Evolutionary conservation across 1,140 invertebrate genomes (phyloP).

Genomic region (Bemisia tabaci): DNA sequence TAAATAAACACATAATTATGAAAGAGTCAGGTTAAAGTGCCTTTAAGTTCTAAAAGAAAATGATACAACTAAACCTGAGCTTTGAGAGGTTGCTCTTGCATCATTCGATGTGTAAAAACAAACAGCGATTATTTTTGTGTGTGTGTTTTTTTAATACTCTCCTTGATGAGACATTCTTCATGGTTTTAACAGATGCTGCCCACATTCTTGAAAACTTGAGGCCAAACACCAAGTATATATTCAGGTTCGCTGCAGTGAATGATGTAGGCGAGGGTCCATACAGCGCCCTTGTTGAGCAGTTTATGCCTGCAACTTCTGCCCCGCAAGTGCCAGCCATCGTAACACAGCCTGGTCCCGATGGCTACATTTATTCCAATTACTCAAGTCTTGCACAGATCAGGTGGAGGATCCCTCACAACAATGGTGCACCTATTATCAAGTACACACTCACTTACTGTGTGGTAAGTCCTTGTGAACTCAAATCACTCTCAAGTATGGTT

Average conservation of each 20-base stretch:
- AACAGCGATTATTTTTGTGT: too few species aligned
- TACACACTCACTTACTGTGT: constrained; percentile 69
- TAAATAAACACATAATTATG: too few species aligned
- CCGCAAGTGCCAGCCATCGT: constrained; percentile 42
- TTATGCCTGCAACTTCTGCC: constrained; percentile 38
- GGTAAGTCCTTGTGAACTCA: constrained; percentile 48
- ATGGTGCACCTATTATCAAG: constrained; percentile 71
- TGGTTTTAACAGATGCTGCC: constrained; percentile 28
- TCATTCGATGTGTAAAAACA: too few species aligned
- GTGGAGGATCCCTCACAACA: constrained; percentile 71
- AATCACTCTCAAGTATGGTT: too few species aligned
- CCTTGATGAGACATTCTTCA: too few species aligned
- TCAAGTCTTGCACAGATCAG: constrained; percentile 60
- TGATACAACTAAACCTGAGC: too few species aligned
- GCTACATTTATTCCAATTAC: constrained; percentile 37
- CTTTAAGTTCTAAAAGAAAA: too few species aligned
- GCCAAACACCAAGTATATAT: constrained; percentile 65
- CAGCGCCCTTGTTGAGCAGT: constrained; percentile 39
- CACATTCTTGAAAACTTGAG: constrained; percentile 68
- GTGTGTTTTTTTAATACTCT: too few species aligned
- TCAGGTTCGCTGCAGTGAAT: constrained; percentile 72
- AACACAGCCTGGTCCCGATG: constrained; percentile 21
- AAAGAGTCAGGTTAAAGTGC: too few species aligned
- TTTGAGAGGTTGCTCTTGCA: too few species aligned
- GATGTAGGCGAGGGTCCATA: constrained; percentile 66